Evolutionary conservation across 2,113 vertebrate species (phyloP).

Genomic region (Felis catus): F.catus_Fca126_mat1.0 CM031413.1:96455501-96456000

Average conservation of each 20-base stretch:
- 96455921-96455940: neutral
- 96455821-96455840: neutral
- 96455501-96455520: neutral
- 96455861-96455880: neutral
- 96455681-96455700: neutral
- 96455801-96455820: neutral
- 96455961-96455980: neutral
- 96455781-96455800: neutral
- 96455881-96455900: neutral
- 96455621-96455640: conserved; percentile 13
- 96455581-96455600: conserved; percentile 6
- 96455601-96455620: neutral
- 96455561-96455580: neutral
- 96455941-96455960: neutral
- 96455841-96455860: neutral
- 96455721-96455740: neutral
- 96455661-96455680: conserved; percentile 11
- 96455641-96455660: neutral
- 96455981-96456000: neutral
- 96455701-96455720: neutral
- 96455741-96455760: neutral
- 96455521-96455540: neutral
- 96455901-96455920: too few relatives aligned
- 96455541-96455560: neutral
- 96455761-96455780: neutral